A percentile compares a stretch with the other conserved stretches of the same genome.
These are phyloP conservation scores for Nycticebus coucang DNA, from an alignment of 2,113 vertebrate species.

Conservation along the genomic window DNA sequence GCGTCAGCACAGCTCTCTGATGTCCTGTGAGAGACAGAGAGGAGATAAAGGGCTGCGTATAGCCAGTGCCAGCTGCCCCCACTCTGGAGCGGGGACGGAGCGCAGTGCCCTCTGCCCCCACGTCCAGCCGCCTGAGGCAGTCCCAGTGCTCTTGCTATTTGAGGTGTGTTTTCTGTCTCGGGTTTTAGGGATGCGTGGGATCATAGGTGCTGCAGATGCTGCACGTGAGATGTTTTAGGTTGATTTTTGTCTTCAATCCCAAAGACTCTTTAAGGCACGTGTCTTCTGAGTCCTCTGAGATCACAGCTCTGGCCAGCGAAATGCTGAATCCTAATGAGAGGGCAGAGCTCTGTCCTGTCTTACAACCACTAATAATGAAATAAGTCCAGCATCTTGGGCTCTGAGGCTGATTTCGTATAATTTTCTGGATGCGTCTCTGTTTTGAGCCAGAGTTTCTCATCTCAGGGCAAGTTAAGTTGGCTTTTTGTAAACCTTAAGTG, in stretches of 20 bases:
- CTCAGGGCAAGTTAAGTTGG: background rate
- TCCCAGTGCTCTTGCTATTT: conserved; percentile 41
- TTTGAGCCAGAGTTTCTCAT: background rate
- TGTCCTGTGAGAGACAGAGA: conserved; percentile 49
- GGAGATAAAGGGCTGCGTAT: conserved; percentile 62
- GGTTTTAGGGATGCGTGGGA: conserved; percentile 74
- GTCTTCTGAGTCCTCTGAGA: background rate
- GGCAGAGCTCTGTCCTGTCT: background rate
- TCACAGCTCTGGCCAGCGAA: accelerated
- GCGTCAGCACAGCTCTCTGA: conserved; percentile 40
- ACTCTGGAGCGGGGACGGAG: conserved; percentile 59
- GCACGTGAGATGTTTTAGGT: conserved; percentile 33
- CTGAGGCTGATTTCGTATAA: accelerated
- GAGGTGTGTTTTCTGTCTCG: conserved; percentile 63
- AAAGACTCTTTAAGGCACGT: background rate
- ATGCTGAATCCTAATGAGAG: background rate
- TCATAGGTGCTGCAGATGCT: background rate
- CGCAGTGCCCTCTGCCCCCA: background rate
- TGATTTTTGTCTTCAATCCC: conserved; percentile 28
- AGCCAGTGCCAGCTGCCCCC: conserved; percentile 69
- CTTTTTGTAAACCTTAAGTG: background rate
- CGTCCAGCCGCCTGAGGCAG: background rate
- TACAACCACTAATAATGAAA: background rate
- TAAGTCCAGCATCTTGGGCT: background rate
- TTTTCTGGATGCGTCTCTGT: background rate